Conservation (phyloP, 1,140 invertebrate genomes). For the Achroia grisella region DNA sequence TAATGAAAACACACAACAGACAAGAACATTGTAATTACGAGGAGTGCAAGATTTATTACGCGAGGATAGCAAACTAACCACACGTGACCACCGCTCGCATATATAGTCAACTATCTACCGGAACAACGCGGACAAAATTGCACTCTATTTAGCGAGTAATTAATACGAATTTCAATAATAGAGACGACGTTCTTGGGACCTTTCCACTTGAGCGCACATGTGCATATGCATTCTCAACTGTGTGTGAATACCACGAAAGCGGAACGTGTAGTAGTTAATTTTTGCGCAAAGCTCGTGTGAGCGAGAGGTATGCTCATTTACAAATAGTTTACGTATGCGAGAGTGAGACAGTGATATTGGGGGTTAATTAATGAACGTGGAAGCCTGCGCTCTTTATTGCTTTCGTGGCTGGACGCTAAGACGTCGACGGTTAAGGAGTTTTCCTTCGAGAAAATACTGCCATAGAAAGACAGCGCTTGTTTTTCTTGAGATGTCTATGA, state of each 20-base stretch:
- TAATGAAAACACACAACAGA: constrained; percentile 71
- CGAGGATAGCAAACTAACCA: constrained; percentile 66
- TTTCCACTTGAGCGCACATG: constrained; percentile 23
- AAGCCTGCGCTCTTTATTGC: constrained; percentile 74
- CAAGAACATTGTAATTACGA: constrained; percentile 72
- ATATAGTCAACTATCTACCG: background rate
- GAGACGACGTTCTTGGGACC: constrained; percentile 24
- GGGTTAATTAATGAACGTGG: constrained; percentile 75
- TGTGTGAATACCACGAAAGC: constrained; percentile 59
- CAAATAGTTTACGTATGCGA: constrained; percentile 50
- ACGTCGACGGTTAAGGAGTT: constrained; percentile 69
- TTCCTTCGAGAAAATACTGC: constrained; percentile 60
- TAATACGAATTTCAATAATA: constrained; percentile 43
- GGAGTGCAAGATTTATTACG: constrained; percentile 69
- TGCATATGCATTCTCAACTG: constrained; percentile 63
- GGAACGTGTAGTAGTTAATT: constrained; percentile 72
- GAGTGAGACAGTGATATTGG: constrained; percentile 48
- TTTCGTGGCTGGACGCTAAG: constrained; percentile 71
- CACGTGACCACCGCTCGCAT: constrained; percentile 42
- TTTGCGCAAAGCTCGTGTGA: constrained; percentile 73
- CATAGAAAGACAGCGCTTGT: constrained; percentile 50
- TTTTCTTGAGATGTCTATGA: constrained; percentile 20
- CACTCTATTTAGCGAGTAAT: constrained; percentile 46
- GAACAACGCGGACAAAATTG: constrained; percentile 31
- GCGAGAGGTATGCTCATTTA: constrained; percentile 68